Percentiles rank a stretch among this genome's conserved stretches.
Evolutionary conservation across 2,797 vertebrate species (phyloP).

Genomic region (Lagocephalus sceleratus): DNA sequence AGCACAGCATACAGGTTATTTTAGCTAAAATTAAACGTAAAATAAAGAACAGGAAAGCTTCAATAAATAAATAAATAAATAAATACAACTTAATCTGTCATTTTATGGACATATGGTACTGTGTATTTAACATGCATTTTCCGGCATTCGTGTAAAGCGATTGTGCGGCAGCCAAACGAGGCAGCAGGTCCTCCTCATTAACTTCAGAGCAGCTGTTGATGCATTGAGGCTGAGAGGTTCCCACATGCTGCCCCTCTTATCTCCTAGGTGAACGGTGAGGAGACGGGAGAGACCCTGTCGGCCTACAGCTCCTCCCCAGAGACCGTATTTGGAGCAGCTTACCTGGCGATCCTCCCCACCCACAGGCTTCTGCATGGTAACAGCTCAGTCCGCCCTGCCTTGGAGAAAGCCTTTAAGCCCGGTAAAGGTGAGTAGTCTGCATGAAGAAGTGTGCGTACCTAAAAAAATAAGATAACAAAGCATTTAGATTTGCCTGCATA

Average conservation of each 20-base stretch:
- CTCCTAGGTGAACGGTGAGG: slow-evolving; percentile 80
- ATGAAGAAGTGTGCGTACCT: not conserved
- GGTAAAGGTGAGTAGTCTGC: slow-evolving; percentile 76
- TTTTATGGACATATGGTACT: not conserved
- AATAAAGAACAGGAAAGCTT: not conserved
- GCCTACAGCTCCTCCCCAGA: slow-evolving; percentile 89
- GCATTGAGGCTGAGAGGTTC: not conserved
- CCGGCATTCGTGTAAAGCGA: not conserved
- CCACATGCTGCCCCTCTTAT: slow-evolving; percentile 6
- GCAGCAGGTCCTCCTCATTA: slow-evolving; percentile 11
- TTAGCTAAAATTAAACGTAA: too few species aligned
- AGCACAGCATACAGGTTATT: too few species aligned
- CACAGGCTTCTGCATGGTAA: slow-evolving; percentile 85
- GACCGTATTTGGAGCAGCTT: slow-evolving; percentile 86
- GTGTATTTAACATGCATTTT: not conserved
- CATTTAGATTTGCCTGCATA: not conserved
- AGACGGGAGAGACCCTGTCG: slow-evolving; percentile 82
- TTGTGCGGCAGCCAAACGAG: not conserved
- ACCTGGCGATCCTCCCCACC: slow-evolving; percentile 83
- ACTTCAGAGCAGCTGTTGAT: not conserved
- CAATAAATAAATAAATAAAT: not conserved
- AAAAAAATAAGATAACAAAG: not conserved
- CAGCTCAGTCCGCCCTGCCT: slow-evolving; percentile 73
- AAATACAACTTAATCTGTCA: not conserved
- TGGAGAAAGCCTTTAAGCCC: slow-evolving; percentile 72